Evolutionary conservation across 2,113 vertebrate genomes (phyloP), one percentile per base, ranked within the genome.

Genomic region (Nematolebias whitei): DNA sequence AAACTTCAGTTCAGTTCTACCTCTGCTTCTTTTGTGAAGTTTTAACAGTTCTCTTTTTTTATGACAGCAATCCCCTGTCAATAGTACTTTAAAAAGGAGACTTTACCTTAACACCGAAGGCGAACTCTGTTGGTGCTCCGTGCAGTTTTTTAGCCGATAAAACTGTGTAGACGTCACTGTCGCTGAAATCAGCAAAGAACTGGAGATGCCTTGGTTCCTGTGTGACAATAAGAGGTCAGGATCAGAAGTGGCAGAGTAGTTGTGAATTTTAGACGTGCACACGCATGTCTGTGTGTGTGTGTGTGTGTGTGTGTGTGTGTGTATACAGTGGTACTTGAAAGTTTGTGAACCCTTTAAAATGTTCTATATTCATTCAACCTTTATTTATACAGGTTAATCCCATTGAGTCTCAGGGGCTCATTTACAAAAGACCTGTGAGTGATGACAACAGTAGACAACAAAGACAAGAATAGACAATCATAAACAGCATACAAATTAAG

Each of bases 151-250:
- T 96, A 88, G 94, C 93, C 58, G 94, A 91, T 85, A 96, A 83
- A 74, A 95, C 86, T 52, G 94, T 92, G 89, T 96, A 99, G 83
- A 98, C 90, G 71, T 98, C 95, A 80, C 94, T 95, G 88, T 94
- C 95, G 87, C 92, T 94, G 80, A 99, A 97, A 91, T 99, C 97
- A 18, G 95, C 94, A 84, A 97, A 94, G 88, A 97, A 96, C 87
- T 99, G 97, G 57, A 99, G 94, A 91, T 99, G 97, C 70, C 98
- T 93, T 29, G 98, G 97, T 82, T 99, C 96, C 98, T 99, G 88
- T 52, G 12, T 71, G 76, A 71, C 4, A 79, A 13, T 45, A 12
- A 48, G 15, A 48, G 35, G n/a, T 16, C 11, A 59, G 19, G 16
- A 32, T 43, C 32, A 53, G 26, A 66, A 56, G 12, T 9, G 18